Conservation (phyloP, 2,113 vertebrate species). For the Neodontobutis hainanensis region DNA sequence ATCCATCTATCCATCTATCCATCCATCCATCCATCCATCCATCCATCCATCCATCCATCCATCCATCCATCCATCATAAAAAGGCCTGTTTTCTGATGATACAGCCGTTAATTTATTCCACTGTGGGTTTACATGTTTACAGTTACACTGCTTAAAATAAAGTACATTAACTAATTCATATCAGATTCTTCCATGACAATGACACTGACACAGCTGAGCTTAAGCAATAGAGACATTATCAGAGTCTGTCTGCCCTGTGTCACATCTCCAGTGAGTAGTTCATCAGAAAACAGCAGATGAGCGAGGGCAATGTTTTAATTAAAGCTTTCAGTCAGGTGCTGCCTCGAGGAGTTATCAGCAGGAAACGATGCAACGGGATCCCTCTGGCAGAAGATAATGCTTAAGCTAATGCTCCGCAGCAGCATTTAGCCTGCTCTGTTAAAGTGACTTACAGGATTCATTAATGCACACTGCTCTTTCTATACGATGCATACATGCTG, state of each 20-base stretch:
- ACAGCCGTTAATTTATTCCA: neutral
- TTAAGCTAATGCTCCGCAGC: constrained; percentile 13
- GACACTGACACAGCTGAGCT: neutral
- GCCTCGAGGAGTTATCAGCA: constrained; percentile 20
- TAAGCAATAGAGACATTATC: neutral
- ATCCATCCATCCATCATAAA: too few relatives aligned
- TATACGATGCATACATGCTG: neutral
- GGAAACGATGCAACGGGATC: constrained; percentile 1
- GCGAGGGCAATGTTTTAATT: constrained; percentile 13
- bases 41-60: too few relatives aligned
- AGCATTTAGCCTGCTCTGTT: constrained; percentile 10
- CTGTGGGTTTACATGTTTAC: neutral
- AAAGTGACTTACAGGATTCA: constrained; percentile 17
- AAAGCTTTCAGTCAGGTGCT: constrained; percentile 26
- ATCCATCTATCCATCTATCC: too few relatives aligned
- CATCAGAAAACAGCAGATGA: constrained; percentile 1
- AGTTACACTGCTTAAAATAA: too few relatives aligned
- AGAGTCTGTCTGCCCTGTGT: neutral
- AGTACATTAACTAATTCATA: neutral
- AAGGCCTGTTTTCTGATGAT: too few relatives aligned
- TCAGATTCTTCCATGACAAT: neutral
- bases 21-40: too few relatives aligned
- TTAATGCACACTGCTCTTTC: constrained; percentile 9
- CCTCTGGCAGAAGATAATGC: constrained; percentile 21
- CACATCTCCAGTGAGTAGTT: neutral